Evolutionary conservation across 2,113 vertebrate species (phyloP).

Genomic region (Pterocles burchelli): DNA sequence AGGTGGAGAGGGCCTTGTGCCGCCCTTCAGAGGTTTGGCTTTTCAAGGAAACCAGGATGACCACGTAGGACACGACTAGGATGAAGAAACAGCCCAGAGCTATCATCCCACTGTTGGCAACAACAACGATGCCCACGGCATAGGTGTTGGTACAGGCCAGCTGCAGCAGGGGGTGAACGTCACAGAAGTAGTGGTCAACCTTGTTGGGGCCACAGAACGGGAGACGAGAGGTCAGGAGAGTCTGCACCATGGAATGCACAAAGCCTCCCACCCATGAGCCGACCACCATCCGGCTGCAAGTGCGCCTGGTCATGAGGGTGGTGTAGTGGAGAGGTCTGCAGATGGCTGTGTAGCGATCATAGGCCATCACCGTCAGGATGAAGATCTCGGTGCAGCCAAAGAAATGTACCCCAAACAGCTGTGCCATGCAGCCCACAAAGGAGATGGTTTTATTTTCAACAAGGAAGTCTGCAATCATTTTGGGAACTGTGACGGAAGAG

Average conservation of each 20-base stretch:
- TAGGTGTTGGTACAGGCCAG: constrained; percentile 30
- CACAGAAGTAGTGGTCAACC: constrained; percentile 67
- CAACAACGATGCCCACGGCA: neutral
- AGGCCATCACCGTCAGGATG: constrained; percentile 64
- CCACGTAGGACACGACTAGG: constrained; percentile 24
- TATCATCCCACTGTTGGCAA: constrained; percentile 42
- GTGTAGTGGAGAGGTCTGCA: constrained; percentile 56
- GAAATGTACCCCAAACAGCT: neutral
- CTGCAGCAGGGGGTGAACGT: constrained; percentile 39
- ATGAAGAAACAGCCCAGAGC: constrained; percentile 45
- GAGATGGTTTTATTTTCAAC: neutral
- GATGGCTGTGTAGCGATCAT: constrained; percentile 57
- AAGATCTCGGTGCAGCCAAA: constrained; percentile 28
- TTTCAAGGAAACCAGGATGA: constrained; percentile 51
- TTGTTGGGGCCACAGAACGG: constrained; percentile 55
- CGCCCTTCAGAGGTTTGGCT: neutral
- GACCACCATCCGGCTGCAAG: neutral
- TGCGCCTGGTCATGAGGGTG: constrained; percentile 10
- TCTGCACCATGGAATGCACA: constrained; percentile 47
- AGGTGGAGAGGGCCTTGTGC: constrained; percentile 63
- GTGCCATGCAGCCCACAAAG: neutral
- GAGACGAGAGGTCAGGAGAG: constrained; percentile 2
- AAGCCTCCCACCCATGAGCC: constrained; percentile 37
- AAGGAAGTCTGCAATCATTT: neutral
- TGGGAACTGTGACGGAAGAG: neutral